Percentiles rank a stretch among this genome's conserved stretches.
These are phyloP conservation scores for Condylura cristata DNA, from an alignment of 2,113 vertebrate genomes.

Conservation along the genomic window DNA sequence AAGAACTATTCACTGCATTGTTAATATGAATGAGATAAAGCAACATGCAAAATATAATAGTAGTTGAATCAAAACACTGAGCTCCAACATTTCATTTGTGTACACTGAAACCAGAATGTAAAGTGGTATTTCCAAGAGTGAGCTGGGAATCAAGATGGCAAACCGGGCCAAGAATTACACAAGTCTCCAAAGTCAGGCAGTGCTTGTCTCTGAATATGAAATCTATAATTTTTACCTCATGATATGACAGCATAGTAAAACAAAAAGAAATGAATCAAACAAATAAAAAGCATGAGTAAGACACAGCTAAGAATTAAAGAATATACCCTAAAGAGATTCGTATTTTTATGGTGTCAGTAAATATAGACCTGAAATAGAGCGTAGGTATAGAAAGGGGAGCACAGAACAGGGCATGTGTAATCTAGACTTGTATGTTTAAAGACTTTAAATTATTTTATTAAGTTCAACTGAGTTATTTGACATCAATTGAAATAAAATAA, in stretches of 20 bases:
- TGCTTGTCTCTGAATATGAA: not conserved
- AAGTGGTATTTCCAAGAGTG: not conserved
- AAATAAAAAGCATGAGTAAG: not conserved
- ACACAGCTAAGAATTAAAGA: not conserved
- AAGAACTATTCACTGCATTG: not conserved
- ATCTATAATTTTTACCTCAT: not conserved
- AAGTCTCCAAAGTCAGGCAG: not conserved
- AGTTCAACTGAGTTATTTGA: not conserved
- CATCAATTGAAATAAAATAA: not conserved
- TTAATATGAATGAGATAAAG: slow-evolving; percentile 5
- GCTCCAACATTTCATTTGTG: not conserved
- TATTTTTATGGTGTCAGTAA: not conserved
- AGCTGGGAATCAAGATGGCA: not conserved
- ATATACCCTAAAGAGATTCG: not conserved
- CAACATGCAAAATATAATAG: not conserved
- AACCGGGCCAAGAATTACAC: not conserved
- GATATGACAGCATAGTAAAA: not conserved
- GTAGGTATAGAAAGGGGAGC: not conserved
- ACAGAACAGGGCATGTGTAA: not conserved
- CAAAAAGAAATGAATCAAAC: not conserved
- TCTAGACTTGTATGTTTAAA: not conserved
- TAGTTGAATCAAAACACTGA: not conserved
- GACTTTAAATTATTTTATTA: not conserved
- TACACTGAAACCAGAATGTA: not conserved
- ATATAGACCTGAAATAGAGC: not conserved